Conservation (phyloP, 2,888 invertebrate species). For the Diploptera punctata region DNA sequence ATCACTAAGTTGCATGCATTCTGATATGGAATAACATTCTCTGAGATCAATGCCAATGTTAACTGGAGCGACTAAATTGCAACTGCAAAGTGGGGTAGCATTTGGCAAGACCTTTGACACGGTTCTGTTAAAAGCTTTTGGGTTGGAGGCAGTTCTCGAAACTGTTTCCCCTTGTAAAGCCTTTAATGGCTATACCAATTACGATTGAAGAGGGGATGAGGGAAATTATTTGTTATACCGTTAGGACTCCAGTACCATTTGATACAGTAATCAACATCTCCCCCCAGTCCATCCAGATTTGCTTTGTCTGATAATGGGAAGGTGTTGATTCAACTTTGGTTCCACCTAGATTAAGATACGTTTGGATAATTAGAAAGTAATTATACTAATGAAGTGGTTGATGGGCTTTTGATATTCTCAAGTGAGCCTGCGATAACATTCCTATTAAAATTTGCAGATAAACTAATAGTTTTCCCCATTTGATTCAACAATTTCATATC, state of each 20-base stretch:
- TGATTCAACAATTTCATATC: no score
- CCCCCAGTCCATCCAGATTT: not conserved
- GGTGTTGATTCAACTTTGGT: not conserved
- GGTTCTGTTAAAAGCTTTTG: not conserved
- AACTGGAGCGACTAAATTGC: conserved; percentile 11
- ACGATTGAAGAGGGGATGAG: not conserved
- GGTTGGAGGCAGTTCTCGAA: not conserved
- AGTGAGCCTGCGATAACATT: no score
- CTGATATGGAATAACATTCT: no score
- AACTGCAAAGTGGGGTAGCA: not conserved
- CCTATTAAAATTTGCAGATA: no score
- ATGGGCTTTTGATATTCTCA: not conserved
- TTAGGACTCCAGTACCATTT: not conserved
- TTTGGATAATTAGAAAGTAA: not conserved
- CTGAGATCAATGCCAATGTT: not conserved
- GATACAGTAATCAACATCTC: not conserved
- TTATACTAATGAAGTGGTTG: conserved; percentile 9
- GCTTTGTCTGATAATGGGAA: not conserved
- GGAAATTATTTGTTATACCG: conserved; percentile 2
- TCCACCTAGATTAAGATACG: not conserved
- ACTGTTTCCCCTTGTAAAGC: not conserved
- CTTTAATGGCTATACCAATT: not conserved
- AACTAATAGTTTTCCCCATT: no score
- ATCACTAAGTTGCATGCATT: no score
- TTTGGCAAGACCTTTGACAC: conserved; percentile 16